Evolutionary conservation across 2,113 vertebrate genomes (phyloP), one percentile per base, ranked within the genome.

Genomic region (Tichodroma muraria): DNA sequence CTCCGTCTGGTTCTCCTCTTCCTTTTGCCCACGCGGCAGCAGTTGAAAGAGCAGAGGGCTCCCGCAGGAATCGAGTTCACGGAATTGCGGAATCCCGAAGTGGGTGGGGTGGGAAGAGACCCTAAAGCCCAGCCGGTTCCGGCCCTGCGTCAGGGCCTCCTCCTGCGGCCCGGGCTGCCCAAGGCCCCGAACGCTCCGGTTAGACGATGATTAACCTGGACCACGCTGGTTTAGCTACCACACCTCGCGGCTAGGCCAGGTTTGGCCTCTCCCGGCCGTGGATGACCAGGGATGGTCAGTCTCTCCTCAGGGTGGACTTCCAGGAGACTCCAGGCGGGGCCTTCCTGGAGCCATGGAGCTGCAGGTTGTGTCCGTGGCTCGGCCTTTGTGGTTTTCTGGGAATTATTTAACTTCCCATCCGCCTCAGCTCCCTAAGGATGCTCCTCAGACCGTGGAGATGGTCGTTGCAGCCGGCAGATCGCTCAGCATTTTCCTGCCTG

Each of bases 181-280:
- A 21, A 20, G 72, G 30, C 42, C 50, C 53, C 10, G 25, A 37
- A 31, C 31, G 10, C 21, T 15, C 15, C 0, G 6, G 31, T 56
- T 17, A 40, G 65, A 16, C 6, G 19, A 21, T 17, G 50, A 81
- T 77, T 50, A 33, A 77, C 61, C 50, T 23, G 37, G 47, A 47
- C 40, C 6, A 8, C 9, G 2, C 2, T 1, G 5, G 10, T 11
- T 76, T 79, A 37, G 15, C 9, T 16, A 19, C 6, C 23, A 4
- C 17, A 2, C 15, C 10, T 40, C 1, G 1, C 6, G 10, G 63
- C 53, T 23, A 68, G 35, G 49, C 9, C 52, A 19, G 27, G 17
- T 31, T 70, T 66, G 52, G 22, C 5, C 24, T 56, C 54, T 65
- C 56, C 72, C 49, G 80, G 3, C 49, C 19, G 7, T 5, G 44